A percentile compares a stretch with the other conserved stretches of the same genome.
Evolutionary conservation across 1,140 invertebrate genomes (phyloP).

Genomic region (Augochlora pura): DNA sequence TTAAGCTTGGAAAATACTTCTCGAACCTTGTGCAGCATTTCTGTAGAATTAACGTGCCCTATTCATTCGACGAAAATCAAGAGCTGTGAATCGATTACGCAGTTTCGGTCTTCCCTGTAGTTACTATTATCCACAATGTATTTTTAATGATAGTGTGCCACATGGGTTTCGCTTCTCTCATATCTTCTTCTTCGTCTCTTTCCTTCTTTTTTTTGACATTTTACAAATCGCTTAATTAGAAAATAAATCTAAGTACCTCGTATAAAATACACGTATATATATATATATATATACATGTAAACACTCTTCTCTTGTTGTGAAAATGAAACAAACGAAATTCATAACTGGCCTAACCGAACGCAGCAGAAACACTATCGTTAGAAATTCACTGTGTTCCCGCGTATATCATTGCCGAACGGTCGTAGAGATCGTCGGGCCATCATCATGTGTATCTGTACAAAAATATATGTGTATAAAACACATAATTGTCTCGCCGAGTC

Average conservation of each 20-base stretch:
- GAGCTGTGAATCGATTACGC: slow-evolving; percentile 10
- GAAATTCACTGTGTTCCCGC: slow-evolving; percentile 45
- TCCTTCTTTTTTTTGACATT: background rate
- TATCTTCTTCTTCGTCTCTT: background rate
- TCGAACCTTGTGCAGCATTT: too few relatives aligned
- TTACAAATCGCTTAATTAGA: slow-evolving; percentile 1
- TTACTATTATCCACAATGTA: slow-evolving; percentile 32
- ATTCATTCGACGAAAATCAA: background rate
- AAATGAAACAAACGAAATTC: slow-evolving; percentile 27
- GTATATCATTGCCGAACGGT: slow-evolving; percentile 21
- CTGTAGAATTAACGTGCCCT: slow-evolving; percentile 3
- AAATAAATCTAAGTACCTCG: slow-evolving; percentile 39
- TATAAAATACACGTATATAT: slow-evolving; percentile 27
- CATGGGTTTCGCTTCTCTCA: background rate
- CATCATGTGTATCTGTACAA: slow-evolving; percentile 67
- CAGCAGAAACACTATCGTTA: slow-evolving; percentile 42
- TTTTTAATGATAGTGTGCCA: slow-evolving; percentile 48
- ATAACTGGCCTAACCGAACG: background rate
- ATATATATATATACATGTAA: slow-evolving; percentile 4
- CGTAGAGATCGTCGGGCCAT: slow-evolving; percentile 52
- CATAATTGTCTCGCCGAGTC: slow-evolving; percentile 61
- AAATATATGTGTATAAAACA: slow-evolving; percentile 68
- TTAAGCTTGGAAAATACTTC: too few relatives aligned
- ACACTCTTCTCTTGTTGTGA: slow-evolving; percentile 14
- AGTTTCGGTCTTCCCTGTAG: slow-evolving; percentile 16